Percentiles rank a stretch among this genome's conserved stretches.
Evolutionary conservation across 2,113 vertebrate genomes (phyloP).

Genomic region (Gymnogyps californianus): DNA sequence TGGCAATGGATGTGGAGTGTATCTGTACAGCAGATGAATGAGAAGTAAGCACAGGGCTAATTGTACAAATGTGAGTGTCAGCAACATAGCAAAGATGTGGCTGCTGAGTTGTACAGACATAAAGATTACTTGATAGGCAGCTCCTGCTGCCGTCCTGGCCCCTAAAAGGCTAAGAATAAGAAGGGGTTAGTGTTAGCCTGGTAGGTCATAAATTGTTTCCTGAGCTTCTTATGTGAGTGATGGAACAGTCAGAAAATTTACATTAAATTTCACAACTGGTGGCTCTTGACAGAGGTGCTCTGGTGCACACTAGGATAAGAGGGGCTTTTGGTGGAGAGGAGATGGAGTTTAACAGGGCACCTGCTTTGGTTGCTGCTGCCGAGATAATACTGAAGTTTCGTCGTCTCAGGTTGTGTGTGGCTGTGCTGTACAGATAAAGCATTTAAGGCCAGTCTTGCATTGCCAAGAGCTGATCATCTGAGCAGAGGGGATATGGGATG

Average conservation of each 20-base stretch:
- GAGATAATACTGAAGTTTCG: accelerated
- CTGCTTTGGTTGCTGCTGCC: background rate
- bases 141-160: background rate
- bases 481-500: background rate
- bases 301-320: background rate
- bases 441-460: background rate
- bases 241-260: background rate
- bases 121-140: background rate
- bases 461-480: background rate
- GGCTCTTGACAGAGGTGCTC: background rate
- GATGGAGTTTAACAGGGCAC: background rate
- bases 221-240: background rate
- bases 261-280: background rate
- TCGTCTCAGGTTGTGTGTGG: background rate
- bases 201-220: background rate
- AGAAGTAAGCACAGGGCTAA: background rate
- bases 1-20: accelerated
- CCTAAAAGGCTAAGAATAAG: background rate
- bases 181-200: background rate
- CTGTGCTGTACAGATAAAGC: background rate
- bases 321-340: background rate
- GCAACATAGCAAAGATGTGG: background rate
- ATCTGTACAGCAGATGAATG: background rate
- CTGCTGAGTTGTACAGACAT: background rate
- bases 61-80: background rate